Percentiles rank a stretch among this genome's conserved stretches.
phyloP scores from a whole-genome alignment of 2,797 vertebrate species.

The Dermochelys coriacea region DNA sequence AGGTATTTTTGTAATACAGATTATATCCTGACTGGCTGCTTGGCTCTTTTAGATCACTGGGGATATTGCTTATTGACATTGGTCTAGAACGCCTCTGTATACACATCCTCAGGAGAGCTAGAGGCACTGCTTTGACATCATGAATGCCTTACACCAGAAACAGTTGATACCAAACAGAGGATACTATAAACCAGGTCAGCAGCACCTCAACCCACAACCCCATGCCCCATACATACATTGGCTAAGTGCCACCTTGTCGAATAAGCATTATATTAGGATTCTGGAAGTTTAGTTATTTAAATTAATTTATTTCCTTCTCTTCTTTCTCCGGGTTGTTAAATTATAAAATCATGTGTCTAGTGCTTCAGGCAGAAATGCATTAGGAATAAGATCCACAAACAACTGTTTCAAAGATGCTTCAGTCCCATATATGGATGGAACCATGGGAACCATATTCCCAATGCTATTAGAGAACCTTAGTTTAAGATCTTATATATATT shows the following conservation, averaged over 20 bases:
- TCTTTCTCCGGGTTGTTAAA: constrained; percentile 65
- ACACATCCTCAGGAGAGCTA: background rate
- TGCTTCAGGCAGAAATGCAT: constrained; percentile 59
- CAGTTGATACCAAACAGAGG: background rate
- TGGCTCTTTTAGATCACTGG: background rate
- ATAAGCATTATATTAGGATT: background rate
- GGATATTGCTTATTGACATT: background rate
- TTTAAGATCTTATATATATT: constrained; percentile 16
- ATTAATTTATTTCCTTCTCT: constrained; percentile 64
- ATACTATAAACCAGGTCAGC: accelerated
- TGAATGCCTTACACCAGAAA: constrained; percentile 2
- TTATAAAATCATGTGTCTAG: constrained; percentile 58
- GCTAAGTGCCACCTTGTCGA: background rate
- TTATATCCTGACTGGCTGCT: constrained; percentile 47
- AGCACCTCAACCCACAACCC: background rate
- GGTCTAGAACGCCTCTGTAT: background rate
- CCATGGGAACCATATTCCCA: constrained; percentile 41
- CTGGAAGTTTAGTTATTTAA: constrained; percentile 32
- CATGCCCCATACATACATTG: background rate
- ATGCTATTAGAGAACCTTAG: constrained; percentile 37
- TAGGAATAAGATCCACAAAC: constrained; percentile 52
- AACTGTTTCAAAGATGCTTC: constrained; percentile 37
- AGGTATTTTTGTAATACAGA: constrained; percentile 10
- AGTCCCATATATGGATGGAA: constrained; percentile 30
- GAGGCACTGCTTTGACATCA: background rate